phyloP scores from a whole-genome alignment of 2,888 invertebrate genomes.

The Drosophila picticornis region DNA sequence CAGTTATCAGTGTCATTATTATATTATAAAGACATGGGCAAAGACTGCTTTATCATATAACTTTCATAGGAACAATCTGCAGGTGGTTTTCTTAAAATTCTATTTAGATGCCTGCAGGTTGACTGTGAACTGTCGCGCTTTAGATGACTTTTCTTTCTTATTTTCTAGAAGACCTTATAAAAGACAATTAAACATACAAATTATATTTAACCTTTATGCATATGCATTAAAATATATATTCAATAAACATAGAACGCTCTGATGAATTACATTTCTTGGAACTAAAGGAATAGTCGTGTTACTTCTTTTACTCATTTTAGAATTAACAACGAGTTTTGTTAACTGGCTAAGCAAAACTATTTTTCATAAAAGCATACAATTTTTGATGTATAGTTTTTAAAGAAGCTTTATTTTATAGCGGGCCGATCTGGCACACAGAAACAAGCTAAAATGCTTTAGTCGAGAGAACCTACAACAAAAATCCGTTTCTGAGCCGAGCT shows the following conservation, averaged over 20 bases:
- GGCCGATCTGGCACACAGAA: background rate
- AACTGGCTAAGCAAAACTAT: rapidly evolving
- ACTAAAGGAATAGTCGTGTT: rapidly evolving
- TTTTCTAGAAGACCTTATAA: background rate
- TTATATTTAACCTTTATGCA: rapidly evolving
- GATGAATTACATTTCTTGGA: background rate
- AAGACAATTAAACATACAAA: background rate
- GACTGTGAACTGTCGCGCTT: background rate
- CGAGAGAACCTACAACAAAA: background rate
- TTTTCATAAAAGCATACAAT: background rate
- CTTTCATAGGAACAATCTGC: background rate
- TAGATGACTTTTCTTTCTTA: rapidly evolving
- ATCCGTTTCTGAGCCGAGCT: background rate
- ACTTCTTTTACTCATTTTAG: background rate
- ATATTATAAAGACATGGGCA: background rate
- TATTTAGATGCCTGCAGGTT: background rate
- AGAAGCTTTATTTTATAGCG: background rate
- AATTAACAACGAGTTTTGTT: background rate
- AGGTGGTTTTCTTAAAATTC: rapidly evolving
- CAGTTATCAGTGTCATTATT: background rate
- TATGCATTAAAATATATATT: background rate
- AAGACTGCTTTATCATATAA: background rate
- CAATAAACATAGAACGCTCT: background rate
- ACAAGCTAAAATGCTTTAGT: background rate
- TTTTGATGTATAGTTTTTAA: background rate